A percentile compares a stretch with the other conserved stretches of the same genome.
phyloP scores from a whole-genome alignment of 2,797 vertebrate genomes.

The Arnoldichthys spilopterus region DNA sequence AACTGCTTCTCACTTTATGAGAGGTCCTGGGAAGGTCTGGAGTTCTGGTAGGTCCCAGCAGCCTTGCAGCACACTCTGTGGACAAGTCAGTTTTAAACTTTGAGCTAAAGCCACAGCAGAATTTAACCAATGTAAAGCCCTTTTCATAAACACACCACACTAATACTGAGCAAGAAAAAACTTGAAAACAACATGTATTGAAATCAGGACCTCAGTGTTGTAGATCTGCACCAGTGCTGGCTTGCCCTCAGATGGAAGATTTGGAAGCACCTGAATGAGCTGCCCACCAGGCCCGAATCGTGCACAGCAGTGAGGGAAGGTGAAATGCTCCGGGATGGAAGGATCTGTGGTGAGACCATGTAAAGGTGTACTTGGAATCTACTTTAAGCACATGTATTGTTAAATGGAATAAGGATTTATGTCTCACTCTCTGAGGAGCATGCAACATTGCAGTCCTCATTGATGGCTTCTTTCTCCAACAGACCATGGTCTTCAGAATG shows the following conservation, averaged over 20 bases:
- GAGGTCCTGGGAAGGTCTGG: constrained; percentile 12
- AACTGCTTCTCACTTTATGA: not conserved
- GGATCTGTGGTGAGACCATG: not conserved
- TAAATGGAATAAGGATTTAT: not conserved
- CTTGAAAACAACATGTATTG: not conserved
- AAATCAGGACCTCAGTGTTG: constrained; percentile 9
- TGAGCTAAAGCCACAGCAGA: not conserved
- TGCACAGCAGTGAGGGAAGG: constrained; percentile 9
- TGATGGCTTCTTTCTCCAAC: not conserved
- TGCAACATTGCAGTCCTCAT: not conserved
- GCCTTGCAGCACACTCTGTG: constrained; percentile 1
- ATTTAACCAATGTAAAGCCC: not conserved
- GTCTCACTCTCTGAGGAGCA: not conserved
- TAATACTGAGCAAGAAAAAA: not conserved
- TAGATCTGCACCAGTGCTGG: constrained; percentile 17
- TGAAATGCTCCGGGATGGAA: not conserved
- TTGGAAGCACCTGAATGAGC: constrained; percentile 12
- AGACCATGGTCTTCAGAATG: not conserved
- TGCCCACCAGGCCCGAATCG: constrained; percentile 15
- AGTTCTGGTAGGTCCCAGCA: not conserved
- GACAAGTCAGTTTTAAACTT: not conserved
- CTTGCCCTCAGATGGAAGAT: constrained; percentile 21
- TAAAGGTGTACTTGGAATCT: not conserved
- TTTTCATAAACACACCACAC: not conserved
- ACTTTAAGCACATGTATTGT: not conserved